Conservation (phyloP, 2,797 vertebrate genomes). For the Bradypodion pumilum region DNA sequence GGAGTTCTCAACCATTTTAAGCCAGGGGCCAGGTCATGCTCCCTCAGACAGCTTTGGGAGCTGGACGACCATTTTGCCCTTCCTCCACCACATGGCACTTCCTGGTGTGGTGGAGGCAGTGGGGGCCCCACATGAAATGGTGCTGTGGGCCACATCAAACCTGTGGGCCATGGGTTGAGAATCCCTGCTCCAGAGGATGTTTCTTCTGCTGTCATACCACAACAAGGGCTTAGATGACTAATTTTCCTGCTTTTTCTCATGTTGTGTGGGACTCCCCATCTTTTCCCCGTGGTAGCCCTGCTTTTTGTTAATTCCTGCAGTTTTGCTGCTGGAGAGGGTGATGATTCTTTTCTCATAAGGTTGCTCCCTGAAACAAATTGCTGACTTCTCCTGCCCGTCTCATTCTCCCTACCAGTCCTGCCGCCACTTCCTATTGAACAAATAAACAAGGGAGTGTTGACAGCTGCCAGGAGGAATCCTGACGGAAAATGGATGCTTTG, state of each 20-base stretch:
- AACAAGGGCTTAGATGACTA: neutral
- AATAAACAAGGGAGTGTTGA: constrained; percentile 70
- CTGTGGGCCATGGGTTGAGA: no score
- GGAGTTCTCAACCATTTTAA: no score
- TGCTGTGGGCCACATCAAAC: no score
- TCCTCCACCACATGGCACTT: no score
- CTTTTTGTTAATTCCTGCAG: accelerated
- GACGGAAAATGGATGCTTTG: constrained; percentile 51
- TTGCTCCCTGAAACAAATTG: no score
- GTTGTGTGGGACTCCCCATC: neutral
- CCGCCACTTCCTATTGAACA: constrained; percentile 49
- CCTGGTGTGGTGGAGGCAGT: no score
- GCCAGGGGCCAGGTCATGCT: no score
- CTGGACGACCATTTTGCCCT: no score
- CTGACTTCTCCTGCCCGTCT: constrained; percentile 1
- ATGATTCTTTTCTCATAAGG: neutral
- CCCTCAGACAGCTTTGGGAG: no score
- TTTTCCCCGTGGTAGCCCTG: neutral
- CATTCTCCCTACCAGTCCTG: neutral
- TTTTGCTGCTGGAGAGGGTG: constrained; percentile 42
- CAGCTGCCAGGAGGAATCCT: constrained; percentile 54
- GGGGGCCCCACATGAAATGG: no score
- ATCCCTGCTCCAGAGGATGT: neutral
- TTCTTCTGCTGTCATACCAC: neutral
- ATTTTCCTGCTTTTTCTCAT: neutral